Evolutionary conservation across 2,113 vertebrate genomes (phyloP), one percentile per base, ranked within the genome.

Genomic region (Poecilia latipinna): DNA sequence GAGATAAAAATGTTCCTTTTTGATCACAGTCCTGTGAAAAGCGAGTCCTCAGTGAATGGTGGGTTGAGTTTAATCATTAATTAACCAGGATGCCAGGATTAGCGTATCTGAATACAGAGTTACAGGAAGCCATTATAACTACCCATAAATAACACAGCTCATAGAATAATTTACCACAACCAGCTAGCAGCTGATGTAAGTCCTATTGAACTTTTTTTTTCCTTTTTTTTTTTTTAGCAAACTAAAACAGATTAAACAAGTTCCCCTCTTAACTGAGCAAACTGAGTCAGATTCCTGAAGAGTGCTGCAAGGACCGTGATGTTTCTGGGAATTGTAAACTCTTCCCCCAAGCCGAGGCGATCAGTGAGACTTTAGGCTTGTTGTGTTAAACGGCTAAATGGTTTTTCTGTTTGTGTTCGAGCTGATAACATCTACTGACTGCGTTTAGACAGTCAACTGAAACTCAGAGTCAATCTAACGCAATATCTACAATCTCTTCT

Each of bases 351-450:
- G 39, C 33, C 1, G 29, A 12, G 22, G 17, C 65, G 73, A 78
- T 82, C 73, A 82, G 12, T 62, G 77, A 79, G 31, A 64, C 72
- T 80, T 33, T 22, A 28, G 68, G 78, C 33, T 67, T n/a, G 3
- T 78, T 87, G 68, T 68, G 68, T 62, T 65, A 83, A 90, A 86
- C 13, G 17, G 57, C 37, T 80, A 83, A 91, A 89, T 74, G 75
- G 39, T 72, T 89, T 86, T 82, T 79, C 57, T 90, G 82, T 90
- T 86, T 89, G 84, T 77, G 75, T 72, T 87, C 35, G 54, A 78
- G 71, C 84, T 91, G 91, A 92, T 93, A 89, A 80, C 89, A 92
- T 87, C 88, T 75, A 8, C 24, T 62, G 79, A 78, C 78, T 70
- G 54, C 62, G 3, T 86, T 88, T 72, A 84, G 82, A 63, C 82